A percentile compares a stretch with the other conserved stretches of the same genome.
Conservation (phyloP, 2,797 vertebrate genomes). For the Ptychobarbus kaznakovi region DNA sequence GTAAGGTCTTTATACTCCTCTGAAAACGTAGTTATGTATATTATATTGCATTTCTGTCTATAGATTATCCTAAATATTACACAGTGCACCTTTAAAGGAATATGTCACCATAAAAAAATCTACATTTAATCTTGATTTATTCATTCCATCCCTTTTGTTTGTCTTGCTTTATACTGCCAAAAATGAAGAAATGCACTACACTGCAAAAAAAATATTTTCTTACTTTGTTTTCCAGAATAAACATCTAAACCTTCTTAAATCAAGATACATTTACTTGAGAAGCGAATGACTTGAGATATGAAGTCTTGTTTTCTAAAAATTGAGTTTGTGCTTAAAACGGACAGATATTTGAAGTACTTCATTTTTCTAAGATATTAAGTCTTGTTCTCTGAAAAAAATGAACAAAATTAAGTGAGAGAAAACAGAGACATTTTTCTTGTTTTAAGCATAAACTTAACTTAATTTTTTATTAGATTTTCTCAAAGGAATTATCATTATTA, state of each 20-base stretch:
- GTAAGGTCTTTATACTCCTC: too few species aligned
- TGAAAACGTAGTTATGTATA: too few species aligned
- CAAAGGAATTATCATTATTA: neutral
- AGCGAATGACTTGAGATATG: neutral
- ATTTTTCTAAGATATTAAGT: neutral
- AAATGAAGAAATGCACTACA: neutral
- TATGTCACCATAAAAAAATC: neutral
- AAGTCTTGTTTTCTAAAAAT: neutral
- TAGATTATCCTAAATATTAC: too few species aligned
- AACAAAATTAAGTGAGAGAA: neutral
- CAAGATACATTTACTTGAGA: neutral
- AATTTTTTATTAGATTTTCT: neutral
- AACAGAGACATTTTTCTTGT: neutral
- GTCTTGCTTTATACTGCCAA: neutral
- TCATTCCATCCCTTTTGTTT: neutral
- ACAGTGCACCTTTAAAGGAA: conserved; percentile 3
- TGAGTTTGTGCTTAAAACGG: neutral
- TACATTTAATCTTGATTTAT: neutral
- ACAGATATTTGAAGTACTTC: neutral
- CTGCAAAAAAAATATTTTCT: neutral
- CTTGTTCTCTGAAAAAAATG: neutral
- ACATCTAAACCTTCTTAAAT: neutral
- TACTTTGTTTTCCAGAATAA: neutral
- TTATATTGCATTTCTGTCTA: too few species aligned
- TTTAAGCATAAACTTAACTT: neutral